Base-by-base conservation (phyloP, 2,113 vertebrate species). In the Pogonocichla stellata region DNA sequence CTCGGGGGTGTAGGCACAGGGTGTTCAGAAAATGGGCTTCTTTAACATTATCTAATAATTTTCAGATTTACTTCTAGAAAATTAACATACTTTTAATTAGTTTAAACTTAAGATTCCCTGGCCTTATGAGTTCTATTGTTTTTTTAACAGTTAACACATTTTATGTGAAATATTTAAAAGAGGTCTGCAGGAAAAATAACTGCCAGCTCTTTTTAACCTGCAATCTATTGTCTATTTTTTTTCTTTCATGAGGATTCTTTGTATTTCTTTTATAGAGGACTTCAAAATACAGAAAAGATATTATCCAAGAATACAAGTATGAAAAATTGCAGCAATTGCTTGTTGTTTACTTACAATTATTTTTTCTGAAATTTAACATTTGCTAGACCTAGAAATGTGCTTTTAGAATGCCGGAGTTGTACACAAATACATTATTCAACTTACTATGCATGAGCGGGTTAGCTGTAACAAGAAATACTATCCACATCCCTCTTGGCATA, bases 311-410 rank as follows among this genome's bases (percentile, higher is more conserved):
- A 91, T 28, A 90, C 33, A 74, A 62, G 43, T 56, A 38, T 66
- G 72, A 92, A 91, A 88, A 88, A 80, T 48, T 66, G 19, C 34
- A 45, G 48, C 79, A 78, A 45, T 70, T 88, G 28, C 3, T 74
- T 58, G 10, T 26, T 86, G 38, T 71, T 94, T 84, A 67, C 20
- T 88, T 80, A 45, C 5, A 65, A 26, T 38, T 67, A 17, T 43
- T 67, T 82, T 92, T 89, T 38, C 80, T 80, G 17, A 64, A 93
- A 73, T 83, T 33, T 84, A 33, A 60, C 42, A 56, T 83, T 90
- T 91, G 34, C 60, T 91, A 86, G 51, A 40, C 60, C 31, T 78
- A 62, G 40, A 47, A 91, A 71, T 80, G 56, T 80, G 50, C 9
- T 60, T 88, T 79, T 67, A 60, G 53, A 78, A 53, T 89, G 48